phyloP scores from a whole-genome alignment of 1,140 invertebrate genomes.

The Halictus rubicundus region DNA sequence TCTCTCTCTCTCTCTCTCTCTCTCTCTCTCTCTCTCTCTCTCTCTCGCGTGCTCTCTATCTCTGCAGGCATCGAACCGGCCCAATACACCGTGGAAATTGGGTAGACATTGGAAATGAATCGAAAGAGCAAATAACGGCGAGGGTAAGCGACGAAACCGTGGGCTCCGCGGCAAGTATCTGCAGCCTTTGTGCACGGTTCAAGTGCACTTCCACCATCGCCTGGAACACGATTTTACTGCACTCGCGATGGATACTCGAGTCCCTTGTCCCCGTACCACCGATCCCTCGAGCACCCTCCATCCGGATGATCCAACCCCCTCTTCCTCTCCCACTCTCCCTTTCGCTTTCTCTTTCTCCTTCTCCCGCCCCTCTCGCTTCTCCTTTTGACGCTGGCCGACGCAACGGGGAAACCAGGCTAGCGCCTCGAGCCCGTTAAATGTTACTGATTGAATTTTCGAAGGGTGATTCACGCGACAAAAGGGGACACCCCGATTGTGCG shows the following conservation, averaged over 20 bases:
- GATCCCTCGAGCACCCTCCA: constrained; percentile 54
- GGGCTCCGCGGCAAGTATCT: constrained; percentile 12
- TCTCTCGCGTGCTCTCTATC: no score
- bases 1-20: no score
- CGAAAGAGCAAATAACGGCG: constrained; percentile 69
- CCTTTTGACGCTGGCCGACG: neutral
- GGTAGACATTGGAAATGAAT: constrained; percentile 73
- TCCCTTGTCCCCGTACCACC: constrained; percentile 1
- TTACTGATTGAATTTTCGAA: constrained; percentile 18
- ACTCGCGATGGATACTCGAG: constrained; percentile 50
- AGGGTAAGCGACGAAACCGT: constrained; percentile 1
- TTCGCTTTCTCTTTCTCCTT: neutral
- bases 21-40: no score
- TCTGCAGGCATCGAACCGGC: constrained; percentile 18
- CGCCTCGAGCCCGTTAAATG: constrained; percentile 14
- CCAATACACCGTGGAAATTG: constrained; percentile 67
- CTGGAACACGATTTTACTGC: constrained; percentile 57
- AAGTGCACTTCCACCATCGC: constrained; percentile 52
- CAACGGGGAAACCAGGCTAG: neutral
- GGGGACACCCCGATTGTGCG: neutral
- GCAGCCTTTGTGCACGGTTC: constrained; percentile 52
- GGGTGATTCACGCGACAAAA: neutral
- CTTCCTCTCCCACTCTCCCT: neutral
- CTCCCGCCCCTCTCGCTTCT: neutral
- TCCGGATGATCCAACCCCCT: constrained; percentile 42